These are phyloP conservation scores for Petrosia ficiformis DNA, from an alignment of 37 sponge, comb jelly and placozoan species.

Conservation along the genomic window DNA sequence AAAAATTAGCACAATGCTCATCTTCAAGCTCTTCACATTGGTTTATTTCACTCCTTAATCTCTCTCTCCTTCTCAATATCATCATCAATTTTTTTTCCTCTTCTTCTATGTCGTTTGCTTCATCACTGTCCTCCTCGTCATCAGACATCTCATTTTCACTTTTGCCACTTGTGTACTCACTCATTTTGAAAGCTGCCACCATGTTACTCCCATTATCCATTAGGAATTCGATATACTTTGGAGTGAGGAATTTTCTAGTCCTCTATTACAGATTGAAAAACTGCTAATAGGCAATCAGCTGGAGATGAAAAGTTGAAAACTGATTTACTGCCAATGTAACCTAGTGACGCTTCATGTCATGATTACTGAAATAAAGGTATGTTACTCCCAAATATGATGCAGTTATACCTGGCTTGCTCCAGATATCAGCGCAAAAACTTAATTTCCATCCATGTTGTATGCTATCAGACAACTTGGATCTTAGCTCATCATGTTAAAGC, in stretches of 20 bases:
- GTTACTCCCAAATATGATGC: constrained; percentile 33
- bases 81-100: not conserved
- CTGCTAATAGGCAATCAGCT: not conserved
- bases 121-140: not conserved
- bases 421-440: constrained; percentile 20
- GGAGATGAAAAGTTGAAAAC: constrained; percentile 1
- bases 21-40: constrained; percentile 4
- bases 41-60: not conserved
- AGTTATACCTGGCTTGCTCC: constrained; percentile 28
- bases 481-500: constrained; percentile 6
- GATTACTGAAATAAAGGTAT: constrained; percentile 3
- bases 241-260: constrained; percentile 13
- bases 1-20: not conserved
- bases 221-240: constrained; percentile 6
- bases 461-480: not conserved
- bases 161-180: not conserved
- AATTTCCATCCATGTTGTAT: not conserved
- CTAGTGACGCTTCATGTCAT: not conserved
- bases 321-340: constrained; percentile 22
- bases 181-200: constrained; percentile 11
- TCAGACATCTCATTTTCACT: not conserved
- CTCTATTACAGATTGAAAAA: constrained; percentile 1
- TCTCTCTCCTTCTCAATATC: not conserved
- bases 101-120: not conserved
- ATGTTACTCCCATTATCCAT: constrained; percentile 46